Conservation (phyloP, 2,113 vertebrate genomes). For the Mohoua ochrocephala region DNA sequence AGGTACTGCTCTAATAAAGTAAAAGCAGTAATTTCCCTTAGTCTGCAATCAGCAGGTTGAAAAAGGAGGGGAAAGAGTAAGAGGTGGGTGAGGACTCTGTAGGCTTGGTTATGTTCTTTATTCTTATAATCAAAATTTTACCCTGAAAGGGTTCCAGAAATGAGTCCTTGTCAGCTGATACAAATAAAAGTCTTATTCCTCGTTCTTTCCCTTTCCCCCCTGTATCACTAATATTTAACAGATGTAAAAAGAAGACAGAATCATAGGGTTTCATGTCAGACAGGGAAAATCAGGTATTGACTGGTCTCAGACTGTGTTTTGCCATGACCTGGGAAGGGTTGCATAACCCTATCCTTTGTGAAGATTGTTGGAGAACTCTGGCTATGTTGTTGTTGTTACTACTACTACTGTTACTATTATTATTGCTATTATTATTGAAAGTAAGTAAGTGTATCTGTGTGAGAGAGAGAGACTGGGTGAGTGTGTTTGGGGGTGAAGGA, state of each 20-base stretch:
- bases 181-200: not conserved
- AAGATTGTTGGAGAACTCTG: not conserved
- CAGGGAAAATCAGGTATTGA: not conserved
- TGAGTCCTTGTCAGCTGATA: not conserved
- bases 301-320: not conserved
- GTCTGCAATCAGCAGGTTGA: not conserved
- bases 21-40: not conserved
- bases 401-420: rapidly evolving
- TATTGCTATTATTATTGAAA: not conserved
- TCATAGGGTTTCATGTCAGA: not conserved
- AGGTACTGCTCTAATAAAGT: not conserved
- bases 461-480: not conserved
- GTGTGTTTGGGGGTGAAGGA: rapidly evolving
- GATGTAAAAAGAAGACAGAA: not conserved
- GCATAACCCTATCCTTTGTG: not conserved
- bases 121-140: not conserved
- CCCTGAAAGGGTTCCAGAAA: not conserved
- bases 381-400: not conserved
- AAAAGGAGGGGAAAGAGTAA: not conserved
- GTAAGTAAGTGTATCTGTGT: not conserved
- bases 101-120: not conserved
- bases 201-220: not conserved
- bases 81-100: not conserved
- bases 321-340: not conserved
- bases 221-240: not conserved